Evolutionary conservation across 37 sponge, comb jelly and placozoan genomes (phyloP).

Genomic region (Aplysina aerophoba): DNA sequence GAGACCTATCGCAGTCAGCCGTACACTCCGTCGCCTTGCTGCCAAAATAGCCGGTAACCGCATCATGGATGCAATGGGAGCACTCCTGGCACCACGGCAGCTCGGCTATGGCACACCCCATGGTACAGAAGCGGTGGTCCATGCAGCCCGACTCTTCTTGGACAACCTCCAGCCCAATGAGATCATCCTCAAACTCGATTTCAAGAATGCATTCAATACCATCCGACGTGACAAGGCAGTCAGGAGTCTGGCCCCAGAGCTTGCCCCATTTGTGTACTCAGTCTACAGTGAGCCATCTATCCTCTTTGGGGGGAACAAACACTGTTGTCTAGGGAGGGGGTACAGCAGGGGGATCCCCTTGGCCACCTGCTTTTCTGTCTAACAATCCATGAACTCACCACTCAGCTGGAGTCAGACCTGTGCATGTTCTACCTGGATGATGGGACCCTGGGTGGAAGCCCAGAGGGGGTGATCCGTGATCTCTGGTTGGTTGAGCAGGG

Average conservation of each 20-base stretch:
- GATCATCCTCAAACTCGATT: background rate
- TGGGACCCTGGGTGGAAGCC: too few species aligned
- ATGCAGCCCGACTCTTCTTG: background rate
- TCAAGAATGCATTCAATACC: background rate
- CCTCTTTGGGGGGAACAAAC: too few species aligned
- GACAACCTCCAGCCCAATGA: background rate
- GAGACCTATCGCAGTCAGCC: slow-evolving; percentile 15
- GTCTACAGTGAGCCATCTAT: too few species aligned
- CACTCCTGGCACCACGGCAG: background rate
- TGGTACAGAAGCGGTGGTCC: background rate
- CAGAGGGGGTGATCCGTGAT: too few species aligned
- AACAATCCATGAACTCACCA: too few species aligned
- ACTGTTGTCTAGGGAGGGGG: too few species aligned
- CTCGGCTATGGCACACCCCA: background rate
- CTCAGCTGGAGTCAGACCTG: too few species aligned
- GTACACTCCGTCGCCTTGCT: background rate
- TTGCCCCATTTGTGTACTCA: background rate
- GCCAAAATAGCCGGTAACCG: background rate
- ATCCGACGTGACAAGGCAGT: background rate
- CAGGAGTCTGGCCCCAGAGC: background rate
- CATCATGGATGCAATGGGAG: background rate
- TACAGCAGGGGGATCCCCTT: too few species aligned
- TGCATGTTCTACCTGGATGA: too few species aligned
- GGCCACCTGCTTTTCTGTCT: too few species aligned
- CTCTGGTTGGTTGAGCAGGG: background rate